Percentiles rank a stretch among this genome's conserved stretches.
phyloP scores from a whole-genome alignment of 2,888 invertebrate species.

The Orgyia antiqua region DNA sequence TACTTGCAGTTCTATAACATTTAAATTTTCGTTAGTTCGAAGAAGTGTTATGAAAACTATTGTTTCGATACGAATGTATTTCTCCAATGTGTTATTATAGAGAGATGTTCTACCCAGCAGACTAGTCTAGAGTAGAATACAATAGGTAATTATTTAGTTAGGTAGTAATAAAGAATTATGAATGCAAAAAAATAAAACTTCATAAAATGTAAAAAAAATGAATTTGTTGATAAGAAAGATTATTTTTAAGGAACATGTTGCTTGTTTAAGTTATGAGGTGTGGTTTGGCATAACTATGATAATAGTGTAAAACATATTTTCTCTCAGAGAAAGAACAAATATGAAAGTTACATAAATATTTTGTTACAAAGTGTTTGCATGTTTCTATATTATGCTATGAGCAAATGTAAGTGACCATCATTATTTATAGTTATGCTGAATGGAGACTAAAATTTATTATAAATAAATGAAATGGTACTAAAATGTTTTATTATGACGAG shows the following conservation, averaged over 20 bases:
- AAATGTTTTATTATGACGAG: conserved; percentile 78
- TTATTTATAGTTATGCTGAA: conserved; percentile 79
- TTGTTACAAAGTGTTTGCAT: conserved; percentile 79
- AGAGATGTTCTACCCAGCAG: conserved; percentile 76
- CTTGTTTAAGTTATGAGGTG: conserved; percentile 75
- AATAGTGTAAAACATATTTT: conserved; percentile 68
- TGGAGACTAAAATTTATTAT: conserved; percentile 76
- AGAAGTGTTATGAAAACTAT: conserved; percentile 72
- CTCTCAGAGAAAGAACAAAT: conserved; percentile 72
- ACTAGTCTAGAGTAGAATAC: conserved; percentile 80
- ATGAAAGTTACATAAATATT: conserved; percentile 76
- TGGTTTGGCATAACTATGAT: conserved; percentile 77
- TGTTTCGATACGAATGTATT: conserved; percentile 71
- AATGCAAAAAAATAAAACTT: conserved; percentile 78
- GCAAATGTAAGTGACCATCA: conserved; percentile 77
- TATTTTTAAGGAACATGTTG: conserved; percentile 81
- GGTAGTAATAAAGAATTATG: conserved; percentile 75
- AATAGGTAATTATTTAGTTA: conserved; percentile 77
- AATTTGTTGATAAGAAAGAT: conserved; percentile 81
- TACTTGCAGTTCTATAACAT: conserved; percentile 75
- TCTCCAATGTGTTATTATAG: conserved; percentile 77
- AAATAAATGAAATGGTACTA: conserved; percentile 77
- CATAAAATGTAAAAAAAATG: conserved; percentile 78
- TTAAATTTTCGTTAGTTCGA: conserved; percentile 77
- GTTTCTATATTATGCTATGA: conserved; percentile 78